These are phyloP conservation scores for Hippopotamus amphibius DNA, from an alignment of 2,113 vertebrate genomes.

Conservation along the genomic window DNA sequence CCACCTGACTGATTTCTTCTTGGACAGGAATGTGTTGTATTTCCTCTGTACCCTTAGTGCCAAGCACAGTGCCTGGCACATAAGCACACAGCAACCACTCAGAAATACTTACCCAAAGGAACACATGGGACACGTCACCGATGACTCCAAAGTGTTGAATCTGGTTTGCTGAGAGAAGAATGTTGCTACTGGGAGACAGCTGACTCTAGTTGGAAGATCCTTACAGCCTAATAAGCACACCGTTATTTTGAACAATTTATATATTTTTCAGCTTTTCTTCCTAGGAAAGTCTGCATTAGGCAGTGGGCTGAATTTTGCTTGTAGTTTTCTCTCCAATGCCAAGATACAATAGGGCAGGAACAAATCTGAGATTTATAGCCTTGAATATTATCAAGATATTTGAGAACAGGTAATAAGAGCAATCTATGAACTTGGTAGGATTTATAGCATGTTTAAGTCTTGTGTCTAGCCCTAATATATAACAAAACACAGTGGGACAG, in stretches of 20 bases:
- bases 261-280: neutral
- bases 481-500: slow-evolving; percentile 40
- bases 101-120: neutral
- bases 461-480: slow-evolving; percentile 59
- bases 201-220: neutral
- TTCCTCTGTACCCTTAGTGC: neutral
- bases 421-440: slow-evolving; percentile 60
- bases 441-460: slow-evolving; percentile 71
- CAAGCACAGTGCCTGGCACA: neutral
- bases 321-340: slow-evolving; percentile 31
- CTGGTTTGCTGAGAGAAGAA: neutral
- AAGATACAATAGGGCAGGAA: neutral
- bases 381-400: slow-evolving; percentile 59
- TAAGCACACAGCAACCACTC: neutral
- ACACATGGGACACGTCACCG: neutral
- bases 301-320: slow-evolving; percentile 32
- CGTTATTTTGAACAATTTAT: neutral
- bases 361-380: slow-evolving; percentile 53
- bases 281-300: neutral
- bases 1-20: neutral
- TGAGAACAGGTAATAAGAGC: slow-evolving; percentile 70
- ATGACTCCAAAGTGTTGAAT: neutral
- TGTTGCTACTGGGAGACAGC: neutral
- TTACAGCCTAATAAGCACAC: neutral
- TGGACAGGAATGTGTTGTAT: neutral